Base-by-base conservation (phyloP, 2,113 vertebrate genomes). In the Ailurus styani region DNA sequence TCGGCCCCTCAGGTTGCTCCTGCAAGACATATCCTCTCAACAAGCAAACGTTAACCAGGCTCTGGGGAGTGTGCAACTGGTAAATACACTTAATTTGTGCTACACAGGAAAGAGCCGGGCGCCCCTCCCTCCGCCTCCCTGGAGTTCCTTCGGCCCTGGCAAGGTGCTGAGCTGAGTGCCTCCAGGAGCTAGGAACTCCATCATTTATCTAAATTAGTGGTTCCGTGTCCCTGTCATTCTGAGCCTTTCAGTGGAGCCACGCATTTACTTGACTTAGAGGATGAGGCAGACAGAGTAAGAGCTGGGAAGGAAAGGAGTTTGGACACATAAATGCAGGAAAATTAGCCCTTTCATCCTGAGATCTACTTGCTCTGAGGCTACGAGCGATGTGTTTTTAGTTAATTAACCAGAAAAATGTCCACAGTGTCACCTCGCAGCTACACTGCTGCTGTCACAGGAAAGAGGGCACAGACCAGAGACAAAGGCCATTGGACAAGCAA, bases 201-300 rank as follows among this genome's bases (percentile, higher is more conserved):
- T 87, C 95, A 86, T 94, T 98, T 90, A 93, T 37, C 97, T 98
- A 96, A 91, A 98, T 98, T 90, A 98, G 93, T 83, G 96, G 94
- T 88, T 98, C 95, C 55, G 15, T 97, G 90, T 68, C 70, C 90
- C 37, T 97, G 93, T 95, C 98, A 96, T 83, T 97, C n/a, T 54
- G 95, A 98, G 57, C 94, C 92, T 85, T 98, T 96, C 47, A 75
- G 90, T 50, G 72, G 95, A 98, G 94, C 87, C 70, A 45, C 27
- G 45, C 18, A 93, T 95, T 98, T 98, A 94, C 98, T 91, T 31
- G 17, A 87, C 91, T 91, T 79, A 97, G 97, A 96, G 45, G 95
- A 90, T 93, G 87, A 52, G n/a, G 82, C 66, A 37, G 72, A 73
- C 72, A 87, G 94, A 85, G 25, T 6, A 83, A 73, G 21, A 78